phyloP scores from a whole-genome alignment of 2,797 vertebrate species.

The Anniella stebbinsi region DNA sequence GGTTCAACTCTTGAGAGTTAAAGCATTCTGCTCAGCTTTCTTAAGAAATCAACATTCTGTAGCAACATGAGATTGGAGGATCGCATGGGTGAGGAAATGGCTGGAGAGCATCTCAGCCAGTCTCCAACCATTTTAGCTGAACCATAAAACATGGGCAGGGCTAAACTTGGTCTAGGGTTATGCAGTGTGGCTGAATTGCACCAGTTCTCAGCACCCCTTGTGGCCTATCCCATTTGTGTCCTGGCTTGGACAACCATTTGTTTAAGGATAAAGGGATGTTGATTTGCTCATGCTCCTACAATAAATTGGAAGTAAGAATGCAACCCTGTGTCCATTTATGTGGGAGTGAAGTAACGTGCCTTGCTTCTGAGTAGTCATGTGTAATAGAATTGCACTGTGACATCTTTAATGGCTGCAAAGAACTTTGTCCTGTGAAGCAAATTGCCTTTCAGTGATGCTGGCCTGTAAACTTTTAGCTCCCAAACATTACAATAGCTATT shows the following conservation, averaged over 20 bases:
- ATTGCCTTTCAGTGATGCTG: neutral
- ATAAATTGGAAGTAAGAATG: neutral
- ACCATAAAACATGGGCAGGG: neutral
- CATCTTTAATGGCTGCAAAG: neutral
- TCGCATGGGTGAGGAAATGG: neutral
- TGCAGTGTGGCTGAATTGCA: neutral
- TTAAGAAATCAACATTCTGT: neutral
- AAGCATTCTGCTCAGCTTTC: neutral
- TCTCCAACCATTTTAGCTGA: neutral
- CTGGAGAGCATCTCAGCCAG: neutral
- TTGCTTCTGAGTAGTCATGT: neutral
- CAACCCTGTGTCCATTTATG: neutral
- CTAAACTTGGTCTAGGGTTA: neutral
- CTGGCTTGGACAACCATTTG: neutral
- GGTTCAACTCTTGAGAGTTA: neutral
- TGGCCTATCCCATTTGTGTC: neutral
- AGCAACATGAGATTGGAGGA: neutral
- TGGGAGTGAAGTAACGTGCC: neutral
- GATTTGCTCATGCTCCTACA: neutral
- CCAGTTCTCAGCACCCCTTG: neutral
- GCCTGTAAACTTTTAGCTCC: neutral
- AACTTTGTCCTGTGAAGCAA: neutral
- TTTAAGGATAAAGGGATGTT: neutral
- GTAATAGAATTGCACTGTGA: neutral
- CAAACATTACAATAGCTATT: rapidly evolving